These are phyloP conservation scores for Polyploca ridens DNA, from an alignment of 2,888 invertebrate genomes.

Conservation along the genomic window DNA sequence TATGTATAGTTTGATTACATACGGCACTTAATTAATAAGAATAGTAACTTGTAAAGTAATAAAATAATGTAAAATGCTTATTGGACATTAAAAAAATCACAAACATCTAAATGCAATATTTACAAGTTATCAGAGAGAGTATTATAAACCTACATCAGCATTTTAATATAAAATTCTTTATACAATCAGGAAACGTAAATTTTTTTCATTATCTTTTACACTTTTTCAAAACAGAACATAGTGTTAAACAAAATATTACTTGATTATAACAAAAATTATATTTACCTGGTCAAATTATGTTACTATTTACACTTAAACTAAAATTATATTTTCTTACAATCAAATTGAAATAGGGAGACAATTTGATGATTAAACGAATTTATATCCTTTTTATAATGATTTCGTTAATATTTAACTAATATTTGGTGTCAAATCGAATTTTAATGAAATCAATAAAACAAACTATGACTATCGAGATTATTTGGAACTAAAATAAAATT, in stretches of 20 bases:
- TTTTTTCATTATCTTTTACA: slow-evolving; percentile 44
- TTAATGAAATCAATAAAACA: slow-evolving; percentile 54
- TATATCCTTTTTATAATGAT: slow-evolving; percentile 31
- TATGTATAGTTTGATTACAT: slow-evolving; percentile 70
- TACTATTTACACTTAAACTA: slow-evolving; percentile 55
- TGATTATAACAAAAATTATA: slow-evolving; percentile 56
- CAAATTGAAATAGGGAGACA: slow-evolving; percentile 40
- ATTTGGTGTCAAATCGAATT: slow-evolving; percentile 76
- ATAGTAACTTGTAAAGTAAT: slow-evolving; percentile 38
- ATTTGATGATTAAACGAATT: slow-evolving; percentile 27
- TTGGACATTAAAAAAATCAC: slow-evolving; percentile 67
- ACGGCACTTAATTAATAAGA: slow-evolving; percentile 58
- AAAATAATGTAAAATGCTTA: slow-evolving; percentile 53
- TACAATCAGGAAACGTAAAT: slow-evolving; percentile 52
- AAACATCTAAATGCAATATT: slow-evolving; percentile 81
- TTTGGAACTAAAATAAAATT: slow-evolving; percentile 79
- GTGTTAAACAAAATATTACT: slow-evolving; percentile 46
- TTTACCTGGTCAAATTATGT: slow-evolving; percentile 34
- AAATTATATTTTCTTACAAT: slow-evolving; percentile 47
- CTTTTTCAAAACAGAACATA: slow-evolving; percentile 64
- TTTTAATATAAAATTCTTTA: slow-evolving; percentile 29
- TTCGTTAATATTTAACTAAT: slow-evolving; percentile 72
- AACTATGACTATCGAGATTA: slow-evolving; percentile 75
- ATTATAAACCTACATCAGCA: slow-evolving; percentile 49
- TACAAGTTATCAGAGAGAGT: slow-evolving; percentile 55